A percentile compares a stretch with the other conserved stretches of the same genome.
Evolutionary conservation across 2,888 invertebrate genomes (phyloP).

Genomic region (Megamerina dolium): DNA sequence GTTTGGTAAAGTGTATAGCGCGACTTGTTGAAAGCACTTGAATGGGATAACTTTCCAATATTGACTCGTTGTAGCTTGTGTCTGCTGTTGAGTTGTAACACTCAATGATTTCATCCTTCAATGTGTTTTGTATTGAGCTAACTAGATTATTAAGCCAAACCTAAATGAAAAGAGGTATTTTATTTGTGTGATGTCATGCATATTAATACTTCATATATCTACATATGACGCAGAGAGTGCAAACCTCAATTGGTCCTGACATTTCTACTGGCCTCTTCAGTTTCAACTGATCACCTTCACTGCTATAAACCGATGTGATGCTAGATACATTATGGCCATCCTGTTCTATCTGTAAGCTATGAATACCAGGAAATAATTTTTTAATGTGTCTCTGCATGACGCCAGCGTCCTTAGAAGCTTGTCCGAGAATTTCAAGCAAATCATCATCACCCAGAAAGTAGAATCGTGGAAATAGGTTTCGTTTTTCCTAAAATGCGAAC

Average conservation of each 20-base stretch:
- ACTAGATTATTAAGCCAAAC: slow-evolving; percentile 59
- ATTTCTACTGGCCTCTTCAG: slow-evolving; percentile 39
- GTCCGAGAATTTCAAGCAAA: slow-evolving; percentile 89
- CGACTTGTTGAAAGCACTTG: slow-evolving; percentile 81
- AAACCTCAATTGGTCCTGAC: slow-evolving; percentile 44
- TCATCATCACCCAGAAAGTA: slow-evolving; percentile 98
- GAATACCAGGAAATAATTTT: slow-evolving; percentile 90
- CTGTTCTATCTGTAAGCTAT: slow-evolving; percentile 61
- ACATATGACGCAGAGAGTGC: no score
- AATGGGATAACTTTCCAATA: slow-evolving; percentile 52
- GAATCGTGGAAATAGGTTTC: slow-evolving; percentile 88
- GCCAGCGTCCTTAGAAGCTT: slow-evolving; percentile 73
- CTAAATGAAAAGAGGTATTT: slow-evolving; percentile 21
- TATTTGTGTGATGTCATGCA: no score
- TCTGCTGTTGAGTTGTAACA: slow-evolving; percentile 49
- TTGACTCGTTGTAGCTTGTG: slow-evolving; percentile 45
- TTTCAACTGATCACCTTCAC: slow-evolving; percentile 43
- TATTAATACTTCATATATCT: no score
- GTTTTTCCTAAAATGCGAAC: slow-evolving; percentile 68
- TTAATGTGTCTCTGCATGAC: slow-evolving; percentile 92
- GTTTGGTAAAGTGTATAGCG: slow-evolving; percentile 76
- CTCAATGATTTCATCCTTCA: slow-evolving; percentile 61
- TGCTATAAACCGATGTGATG: slow-evolving; percentile 52
- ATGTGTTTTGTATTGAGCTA: slow-evolving; percentile 70
- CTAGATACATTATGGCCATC: slow-evolving; percentile 26